Conservation (phyloP, 2,888 invertebrate genomes). For the Exephanes ischioxanthus region DNA sequence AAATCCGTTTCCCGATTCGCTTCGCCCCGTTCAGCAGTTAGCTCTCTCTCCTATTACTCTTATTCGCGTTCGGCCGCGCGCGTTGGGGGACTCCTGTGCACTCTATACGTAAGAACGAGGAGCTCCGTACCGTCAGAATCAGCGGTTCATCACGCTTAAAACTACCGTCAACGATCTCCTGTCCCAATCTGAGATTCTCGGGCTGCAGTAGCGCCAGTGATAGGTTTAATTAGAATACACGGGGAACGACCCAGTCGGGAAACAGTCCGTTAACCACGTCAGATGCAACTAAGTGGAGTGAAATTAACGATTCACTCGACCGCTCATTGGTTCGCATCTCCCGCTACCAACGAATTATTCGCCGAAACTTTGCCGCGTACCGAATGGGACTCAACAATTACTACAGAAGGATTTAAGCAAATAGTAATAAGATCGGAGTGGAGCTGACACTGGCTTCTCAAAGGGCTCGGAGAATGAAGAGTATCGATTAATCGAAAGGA, state of each 20-base stretch:
- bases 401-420: background rate
- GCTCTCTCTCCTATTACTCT: conserved; percentile 48
- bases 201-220: conserved; percentile 1
- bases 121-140: conserved; percentile 69
- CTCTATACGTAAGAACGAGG: conserved; percentile 15
- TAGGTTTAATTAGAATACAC: conserved; percentile 16
- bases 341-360: background rate
- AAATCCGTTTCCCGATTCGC: conserved; percentile 77
- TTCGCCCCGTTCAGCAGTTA: conserved; percentile 33
- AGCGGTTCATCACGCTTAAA: conserved; percentile 74
- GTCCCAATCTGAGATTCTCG: conserved; percentile 73
- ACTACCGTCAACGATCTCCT: conserved; percentile 77
- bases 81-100: conserved; percentile 12
- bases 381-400: background rate
- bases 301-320: conserved; percentile 21
- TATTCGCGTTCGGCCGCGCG: conserved; percentile 47
- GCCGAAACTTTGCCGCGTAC: background rate
- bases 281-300: conserved; percentile 25
- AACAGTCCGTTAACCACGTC: conserved; percentile 40
- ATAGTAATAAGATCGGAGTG: conserved; percentile 3
- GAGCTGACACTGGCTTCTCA: conserved; percentile 3
- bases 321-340: background rate
- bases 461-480: background rate
- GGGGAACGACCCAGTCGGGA: background rate
- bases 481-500: conserved; percentile 39